Percentiles rank a stretch among this genome's conserved stretches.
Conservation (phyloP, 2,797 vertebrate genomes). For the Xyrichtys novacula region DNA sequence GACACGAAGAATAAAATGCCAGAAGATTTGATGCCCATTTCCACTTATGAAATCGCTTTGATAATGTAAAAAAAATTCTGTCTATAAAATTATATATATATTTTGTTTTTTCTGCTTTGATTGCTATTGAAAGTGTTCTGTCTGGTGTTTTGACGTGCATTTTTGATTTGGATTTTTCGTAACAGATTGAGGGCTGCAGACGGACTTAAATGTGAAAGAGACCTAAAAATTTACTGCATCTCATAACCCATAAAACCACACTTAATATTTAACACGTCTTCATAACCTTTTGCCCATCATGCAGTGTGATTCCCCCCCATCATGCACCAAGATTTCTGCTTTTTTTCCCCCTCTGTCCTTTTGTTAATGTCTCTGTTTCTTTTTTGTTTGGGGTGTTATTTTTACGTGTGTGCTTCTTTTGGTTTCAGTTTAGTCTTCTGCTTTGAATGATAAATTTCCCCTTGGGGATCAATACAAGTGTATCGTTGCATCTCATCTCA, state of each 20-base stretch:
- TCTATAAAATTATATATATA: background rate
- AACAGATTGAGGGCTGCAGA: background rate
- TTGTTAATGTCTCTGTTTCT: slow-evolving; percentile 26
- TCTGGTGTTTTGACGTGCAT: background rate
- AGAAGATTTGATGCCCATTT: background rate
- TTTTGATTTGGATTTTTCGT: background rate
- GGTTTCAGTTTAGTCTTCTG: slow-evolving; percentile 59
- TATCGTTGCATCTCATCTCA: slow-evolving; percentile 76
- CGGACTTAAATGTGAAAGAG: background rate
- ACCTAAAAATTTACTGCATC: background rate
- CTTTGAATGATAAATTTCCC: slow-evolving; percentile 69
- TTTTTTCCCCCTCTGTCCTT: slow-evolving; percentile 11
- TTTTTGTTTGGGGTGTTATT: slow-evolving; percentile 48
- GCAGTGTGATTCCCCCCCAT: slow-evolving; percentile 5
- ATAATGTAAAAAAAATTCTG: background rate
- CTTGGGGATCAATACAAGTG: slow-evolving; percentile 75
- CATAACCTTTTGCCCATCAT: background rate
- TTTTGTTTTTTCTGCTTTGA: slow-evolving; percentile 5
- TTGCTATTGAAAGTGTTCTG: background rate
- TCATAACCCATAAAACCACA: background rate
- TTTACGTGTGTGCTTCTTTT: slow-evolving; percentile 59
- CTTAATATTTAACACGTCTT: background rate
- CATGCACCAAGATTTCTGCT: slow-evolving; percentile 30
- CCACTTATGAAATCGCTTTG: background rate
- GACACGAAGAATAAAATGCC: background rate